Percentiles rank a stretch among this genome's conserved stretches.
These are phyloP conservation scores for Heliornis fulica DNA, from an alignment of 2,113 vertebrate genomes.

Conservation along the genomic window DNA sequence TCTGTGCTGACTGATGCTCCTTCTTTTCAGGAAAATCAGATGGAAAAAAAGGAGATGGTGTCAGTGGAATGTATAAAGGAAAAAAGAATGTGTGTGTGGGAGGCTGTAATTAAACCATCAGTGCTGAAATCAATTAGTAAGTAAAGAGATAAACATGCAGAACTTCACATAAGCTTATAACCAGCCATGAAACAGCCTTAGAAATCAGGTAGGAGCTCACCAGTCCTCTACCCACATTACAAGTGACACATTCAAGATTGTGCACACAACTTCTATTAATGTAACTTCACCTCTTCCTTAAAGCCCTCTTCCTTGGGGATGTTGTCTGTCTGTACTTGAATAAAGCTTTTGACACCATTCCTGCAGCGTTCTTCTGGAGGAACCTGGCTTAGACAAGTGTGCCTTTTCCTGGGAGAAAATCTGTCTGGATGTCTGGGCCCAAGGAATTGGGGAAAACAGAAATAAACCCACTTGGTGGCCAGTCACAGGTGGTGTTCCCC, in stretches of 20 bases:
- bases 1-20: background rate
- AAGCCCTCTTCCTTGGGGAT: background rate
- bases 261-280: background rate
- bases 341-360: too few relatives aligned
- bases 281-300: background rate
- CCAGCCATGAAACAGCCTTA: background rate
- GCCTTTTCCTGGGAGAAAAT: too few relatives aligned
- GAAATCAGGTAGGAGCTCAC: background rate
- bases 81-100: too few relatives aligned
- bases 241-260: background rate
- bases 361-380: too few relatives aligned
- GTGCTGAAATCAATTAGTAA: background rate
- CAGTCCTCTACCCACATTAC: background rate
- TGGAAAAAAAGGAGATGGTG: background rate
- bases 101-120: background rate
- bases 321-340: too few relatives aligned
- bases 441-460: too few relatives aligned
- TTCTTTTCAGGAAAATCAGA: background rate
- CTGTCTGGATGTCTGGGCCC: too few relatives aligned
- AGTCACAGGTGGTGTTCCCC: too few relatives aligned
- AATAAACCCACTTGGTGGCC: too few relatives aligned
- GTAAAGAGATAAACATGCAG: background rate
- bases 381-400: too few relatives aligned
- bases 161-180: background rate
- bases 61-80: background rate